phyloP scores from a whole-genome alignment of 1,140 invertebrate species.

The Delia radicum region DNA sequence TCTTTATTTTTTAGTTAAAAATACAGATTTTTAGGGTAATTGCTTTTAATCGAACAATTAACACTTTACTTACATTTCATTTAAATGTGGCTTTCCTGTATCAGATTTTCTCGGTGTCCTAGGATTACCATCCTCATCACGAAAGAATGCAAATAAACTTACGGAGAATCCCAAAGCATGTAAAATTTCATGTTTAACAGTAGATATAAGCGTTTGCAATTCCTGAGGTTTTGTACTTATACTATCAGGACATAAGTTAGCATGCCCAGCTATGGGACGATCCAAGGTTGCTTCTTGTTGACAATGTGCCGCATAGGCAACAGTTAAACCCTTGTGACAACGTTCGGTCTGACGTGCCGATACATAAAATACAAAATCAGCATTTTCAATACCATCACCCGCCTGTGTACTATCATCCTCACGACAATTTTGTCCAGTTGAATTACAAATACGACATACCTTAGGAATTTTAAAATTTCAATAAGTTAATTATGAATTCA shows the following conservation, averaged over 20 bases:
- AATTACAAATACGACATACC: slow-evolving; percentile 84
- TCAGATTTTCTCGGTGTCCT: slow-evolving; percentile 76
- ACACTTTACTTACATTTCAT: slow-evolving; percentile 86
- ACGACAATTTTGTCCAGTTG: slow-evolving; percentile 77
- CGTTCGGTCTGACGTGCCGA: slow-evolving; percentile 90
- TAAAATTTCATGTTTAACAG: slow-evolving; percentile 98
- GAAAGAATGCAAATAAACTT: slow-evolving; percentile 86
- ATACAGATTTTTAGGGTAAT: neutral
- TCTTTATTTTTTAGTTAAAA: too few species aligned
- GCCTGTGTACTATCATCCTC: slow-evolving; percentile 54
- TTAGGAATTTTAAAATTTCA: slow-evolving; percentile 46
- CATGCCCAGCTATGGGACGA: slow-evolving; percentile 95
- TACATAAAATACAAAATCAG: slow-evolving; percentile 97
- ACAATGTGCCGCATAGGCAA: slow-evolving; percentile 96
- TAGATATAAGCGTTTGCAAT: slow-evolving; percentile 88
- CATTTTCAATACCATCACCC: slow-evolving; percentile 74
- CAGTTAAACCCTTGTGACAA: slow-evolving; percentile 86
- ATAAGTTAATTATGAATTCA: neutral
- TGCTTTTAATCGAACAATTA: neutral
- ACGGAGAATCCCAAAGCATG: slow-evolving; percentile 96
- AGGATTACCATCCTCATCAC: slow-evolving; percentile 81
- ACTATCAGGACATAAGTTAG: slow-evolving; percentile 95
- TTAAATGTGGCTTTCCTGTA: slow-evolving; percentile 84
- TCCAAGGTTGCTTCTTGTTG: slow-evolving; percentile 93
- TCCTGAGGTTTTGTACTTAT: slow-evolving; percentile 92